A percentile compares a stretch with the other conserved stretches of the same genome.
Conservation (phyloP, 2,113 vertebrate genomes). For the Odocoileus hemionus region DNA sequence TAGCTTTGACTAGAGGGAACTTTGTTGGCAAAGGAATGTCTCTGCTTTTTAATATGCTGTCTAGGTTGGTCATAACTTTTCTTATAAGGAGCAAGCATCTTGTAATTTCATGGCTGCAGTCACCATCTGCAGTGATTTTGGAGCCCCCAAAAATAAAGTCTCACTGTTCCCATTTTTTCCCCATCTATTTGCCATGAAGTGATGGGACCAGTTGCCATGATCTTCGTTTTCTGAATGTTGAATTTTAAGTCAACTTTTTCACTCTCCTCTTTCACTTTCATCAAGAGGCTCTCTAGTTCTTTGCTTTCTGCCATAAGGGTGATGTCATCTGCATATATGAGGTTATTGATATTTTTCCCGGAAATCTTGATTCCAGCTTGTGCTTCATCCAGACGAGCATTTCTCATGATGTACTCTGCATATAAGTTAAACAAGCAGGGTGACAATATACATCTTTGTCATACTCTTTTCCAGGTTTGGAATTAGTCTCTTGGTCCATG, state of each 20-base stretch:
- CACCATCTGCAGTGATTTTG: neutral
- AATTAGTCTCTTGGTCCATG: neutral
- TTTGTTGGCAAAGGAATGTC: neutral
- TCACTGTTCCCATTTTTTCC: neutral
- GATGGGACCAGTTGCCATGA: neutral
- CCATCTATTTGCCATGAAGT: neutral
- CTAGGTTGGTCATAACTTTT: neutral
- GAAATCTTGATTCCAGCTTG: neutral
- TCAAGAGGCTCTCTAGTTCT: neutral
- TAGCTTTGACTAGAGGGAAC: neutral
- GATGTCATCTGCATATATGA: neutral
- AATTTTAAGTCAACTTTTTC: neutral
- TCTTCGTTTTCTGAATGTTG: neutral
- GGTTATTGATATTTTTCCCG: neutral
- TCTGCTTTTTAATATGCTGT: neutral
- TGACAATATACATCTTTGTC: neutral
- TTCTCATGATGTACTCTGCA: neutral
- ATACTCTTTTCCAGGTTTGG: neutral
- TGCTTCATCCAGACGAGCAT: neutral
- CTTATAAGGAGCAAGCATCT: neutral
- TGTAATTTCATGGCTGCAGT: neutral
- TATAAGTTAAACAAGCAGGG: neutral
- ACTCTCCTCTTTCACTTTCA: neutral
- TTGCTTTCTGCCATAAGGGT: neutral
- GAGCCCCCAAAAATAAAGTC: neutral